Evolutionary conservation across 2,888 invertebrate species (phyloP).

Genomic region (Drosophila seclusa): DNA sequence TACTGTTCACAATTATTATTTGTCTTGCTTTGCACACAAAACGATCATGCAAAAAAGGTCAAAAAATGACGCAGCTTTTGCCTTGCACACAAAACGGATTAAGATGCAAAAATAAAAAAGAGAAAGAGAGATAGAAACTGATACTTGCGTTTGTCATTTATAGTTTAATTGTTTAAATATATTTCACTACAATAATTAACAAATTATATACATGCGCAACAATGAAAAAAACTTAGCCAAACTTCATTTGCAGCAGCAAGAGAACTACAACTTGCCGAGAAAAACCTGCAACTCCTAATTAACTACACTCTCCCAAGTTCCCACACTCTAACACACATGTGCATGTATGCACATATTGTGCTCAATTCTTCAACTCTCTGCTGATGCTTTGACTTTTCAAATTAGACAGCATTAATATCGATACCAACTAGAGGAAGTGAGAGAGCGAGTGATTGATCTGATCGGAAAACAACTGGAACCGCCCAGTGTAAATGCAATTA

Average conservation of each 20-base stretch:
- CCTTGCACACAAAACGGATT: neutral
- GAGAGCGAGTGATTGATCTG: conserved; percentile 1
- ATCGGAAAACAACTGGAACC: neutral
- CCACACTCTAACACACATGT: neutral
- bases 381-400: conserved; percentile 1
- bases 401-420: conserved; percentile 10
- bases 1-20: neutral
- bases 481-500: neutral
- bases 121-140: neutral
- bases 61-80: too few species aligned
- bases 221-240: neutral
- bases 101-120: neutral
- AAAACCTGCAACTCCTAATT: neutral
- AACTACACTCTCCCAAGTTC: neutral
- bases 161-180: neutral
- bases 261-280: neutral
- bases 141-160: neutral
- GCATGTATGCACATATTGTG: neutral
- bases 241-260: neutral
- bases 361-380: conserved; percentile 6
- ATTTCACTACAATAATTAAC: neutral
- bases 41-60: neutral
- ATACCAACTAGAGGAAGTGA: neutral
- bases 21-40: neutral
- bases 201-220: neutral